Percentiles rank a stretch among this genome's conserved stretches.
phyloP scores from a whole-genome alignment of 2,888 invertebrate genomes.

The Heteropelma amictum region DNA sequence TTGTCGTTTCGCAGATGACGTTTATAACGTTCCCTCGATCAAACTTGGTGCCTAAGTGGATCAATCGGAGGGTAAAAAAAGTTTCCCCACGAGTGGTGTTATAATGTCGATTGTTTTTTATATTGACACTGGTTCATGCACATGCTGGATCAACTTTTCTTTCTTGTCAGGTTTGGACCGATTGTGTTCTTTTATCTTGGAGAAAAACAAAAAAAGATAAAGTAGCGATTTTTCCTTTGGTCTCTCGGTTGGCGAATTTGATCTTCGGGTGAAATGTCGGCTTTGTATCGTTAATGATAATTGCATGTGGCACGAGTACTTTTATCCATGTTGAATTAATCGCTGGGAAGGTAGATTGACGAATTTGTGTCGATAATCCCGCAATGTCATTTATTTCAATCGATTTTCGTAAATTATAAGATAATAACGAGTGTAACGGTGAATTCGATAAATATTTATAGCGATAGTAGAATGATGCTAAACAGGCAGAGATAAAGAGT shows the following conservation, averaged over 20 bases:
- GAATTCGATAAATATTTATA: constrained; percentile 45
- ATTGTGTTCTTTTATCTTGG: neutral
- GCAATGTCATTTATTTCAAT: neutral
- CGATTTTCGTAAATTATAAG: neutral
- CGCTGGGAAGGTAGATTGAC: neutral
- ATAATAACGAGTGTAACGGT: constrained; percentile 8
- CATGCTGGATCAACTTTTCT: constrained; percentile 40
- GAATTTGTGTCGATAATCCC: neutral
- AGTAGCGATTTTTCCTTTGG: neutral
- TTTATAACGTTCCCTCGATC: neutral
- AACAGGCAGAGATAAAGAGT: constrained; percentile 46
- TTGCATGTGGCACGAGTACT: neutral
- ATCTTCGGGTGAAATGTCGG: neutral
- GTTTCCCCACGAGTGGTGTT: neutral
- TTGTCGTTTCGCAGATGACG: neutral
- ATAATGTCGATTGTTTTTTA: constrained; percentile 26
- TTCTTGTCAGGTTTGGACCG: neutral
- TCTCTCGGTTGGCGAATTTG: neutral
- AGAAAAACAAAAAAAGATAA: too few species aligned
- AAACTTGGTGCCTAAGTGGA: neutral
- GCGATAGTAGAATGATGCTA: constrained; percentile 48
- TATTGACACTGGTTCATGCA: constrained; percentile 39
- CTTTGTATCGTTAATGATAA: neutral
- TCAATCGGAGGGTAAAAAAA: neutral
- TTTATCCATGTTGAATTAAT: neutral